phyloP scores from a whole-genome alignment of 2,888 invertebrate species.

The Agrenia bidenticulata region DNA sequence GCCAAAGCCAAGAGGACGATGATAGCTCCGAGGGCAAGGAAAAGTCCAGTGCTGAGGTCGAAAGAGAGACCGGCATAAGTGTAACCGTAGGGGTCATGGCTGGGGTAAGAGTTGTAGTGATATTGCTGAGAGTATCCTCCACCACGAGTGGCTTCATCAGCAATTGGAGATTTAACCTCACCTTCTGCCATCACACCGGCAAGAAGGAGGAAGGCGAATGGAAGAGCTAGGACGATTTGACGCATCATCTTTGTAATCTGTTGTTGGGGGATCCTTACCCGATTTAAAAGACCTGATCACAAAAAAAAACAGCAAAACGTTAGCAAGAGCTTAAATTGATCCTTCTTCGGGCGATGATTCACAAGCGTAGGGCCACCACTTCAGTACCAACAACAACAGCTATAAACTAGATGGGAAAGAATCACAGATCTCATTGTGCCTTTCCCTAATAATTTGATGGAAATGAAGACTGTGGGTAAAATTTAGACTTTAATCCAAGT shows the following conservation, averaged over 20 bases:
- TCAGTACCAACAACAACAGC: background rate
- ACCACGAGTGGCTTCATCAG: conserved; percentile 49
- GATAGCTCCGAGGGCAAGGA: conserved; percentile 53
- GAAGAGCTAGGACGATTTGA: conserved; percentile 50
- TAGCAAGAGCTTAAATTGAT: too few relatives aligned
- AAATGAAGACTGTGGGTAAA: too few relatives aligned
- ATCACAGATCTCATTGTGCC: too few relatives aligned
- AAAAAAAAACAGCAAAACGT: background rate
- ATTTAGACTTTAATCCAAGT: too few relatives aligned
- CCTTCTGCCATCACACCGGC: conserved; percentile 52
- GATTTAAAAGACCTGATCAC: conserved; percentile 6
- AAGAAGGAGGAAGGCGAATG: conserved; percentile 52
- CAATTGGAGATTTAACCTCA: conserved; percentile 43
- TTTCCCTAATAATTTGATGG: too few relatives aligned
- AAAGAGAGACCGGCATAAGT: conserved; percentile 53
- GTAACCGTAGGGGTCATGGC: conserved; percentile 53
- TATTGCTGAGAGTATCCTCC: conserved; percentile 53
- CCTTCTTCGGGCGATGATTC: background rate
- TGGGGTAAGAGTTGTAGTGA: conserved; percentile 53
- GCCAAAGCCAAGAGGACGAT: conserved; percentile 52
- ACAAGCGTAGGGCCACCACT: too few relatives aligned
- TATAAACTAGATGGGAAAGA: too few relatives aligned
- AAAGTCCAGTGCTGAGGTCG: conserved; percentile 53
- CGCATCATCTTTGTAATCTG: conserved; percentile 49
- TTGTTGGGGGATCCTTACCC: conserved; percentile 17